Conservation (phyloP, 2,888 invertebrate genomes). For the Cryptosula pallasiana region DNA sequence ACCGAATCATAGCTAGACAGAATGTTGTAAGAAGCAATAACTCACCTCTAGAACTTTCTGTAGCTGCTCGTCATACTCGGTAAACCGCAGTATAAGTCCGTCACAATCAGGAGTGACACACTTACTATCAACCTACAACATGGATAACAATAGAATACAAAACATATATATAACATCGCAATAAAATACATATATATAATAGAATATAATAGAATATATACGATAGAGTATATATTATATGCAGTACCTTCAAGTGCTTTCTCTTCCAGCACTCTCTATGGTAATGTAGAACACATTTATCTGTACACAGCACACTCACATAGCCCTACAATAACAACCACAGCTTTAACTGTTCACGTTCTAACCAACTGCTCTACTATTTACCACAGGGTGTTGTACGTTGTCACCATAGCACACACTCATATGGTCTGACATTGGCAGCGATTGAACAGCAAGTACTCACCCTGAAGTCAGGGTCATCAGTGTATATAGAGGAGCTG, state of each 20-base stretch:
- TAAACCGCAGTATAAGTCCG: not conserved
- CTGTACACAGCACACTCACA: not conserved
- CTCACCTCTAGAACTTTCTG: not conserved
- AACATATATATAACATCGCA: not conserved
- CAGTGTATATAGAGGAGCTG: not conserved
- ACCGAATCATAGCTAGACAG: too few species aligned
- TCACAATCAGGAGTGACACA: slow-evolving; percentile 17
- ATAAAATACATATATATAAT: not conserved
- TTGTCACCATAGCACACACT: too few species aligned
- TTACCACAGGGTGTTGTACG: too few species aligned
- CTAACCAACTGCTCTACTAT: too few species aligned
- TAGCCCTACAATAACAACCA: slow-evolving; percentile 4
- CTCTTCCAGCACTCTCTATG: slow-evolving; percentile 17
- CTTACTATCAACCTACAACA: not conserved
- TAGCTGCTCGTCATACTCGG: slow-evolving; percentile 3
- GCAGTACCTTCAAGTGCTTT: slow-evolving; percentile 18
- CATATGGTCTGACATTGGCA: too few species aligned
- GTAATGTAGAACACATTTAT: slow-evolving; percentile 11
- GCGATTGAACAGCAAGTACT: too few species aligned
- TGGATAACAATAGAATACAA: not conserved
- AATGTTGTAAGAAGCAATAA: too few species aligned
- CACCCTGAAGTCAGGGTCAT: slow-evolving; percentile 20
- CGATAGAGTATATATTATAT: too few species aligned
- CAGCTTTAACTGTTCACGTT: too few species aligned
- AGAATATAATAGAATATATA: too few species aligned